Percentiles rank a stretch among this genome's conserved stretches.
Conservation (phyloP, 2,113 vertebrate species). For the Perccottus glenii region DNA sequence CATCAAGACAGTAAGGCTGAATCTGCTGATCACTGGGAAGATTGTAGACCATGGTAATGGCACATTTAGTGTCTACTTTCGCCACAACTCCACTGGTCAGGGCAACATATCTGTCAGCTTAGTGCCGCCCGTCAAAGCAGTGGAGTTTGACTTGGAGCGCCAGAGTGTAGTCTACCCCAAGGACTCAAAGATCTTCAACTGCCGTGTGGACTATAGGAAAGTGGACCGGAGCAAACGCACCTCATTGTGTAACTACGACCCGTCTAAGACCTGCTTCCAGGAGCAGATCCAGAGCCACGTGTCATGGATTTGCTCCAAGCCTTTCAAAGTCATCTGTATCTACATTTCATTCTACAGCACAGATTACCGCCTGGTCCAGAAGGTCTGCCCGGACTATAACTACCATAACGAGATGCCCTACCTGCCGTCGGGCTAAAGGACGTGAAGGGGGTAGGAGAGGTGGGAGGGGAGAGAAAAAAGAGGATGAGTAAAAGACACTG, state of each 20-base stretch:
- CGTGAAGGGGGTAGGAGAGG: constrained; percentile 30
- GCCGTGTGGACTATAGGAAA: constrained; percentile 95
- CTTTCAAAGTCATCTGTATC: constrained; percentile 96
- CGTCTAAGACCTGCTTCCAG: constrained; percentile 93
- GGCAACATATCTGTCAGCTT: constrained; percentile 98
- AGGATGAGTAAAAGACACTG: constrained; percentile 38
- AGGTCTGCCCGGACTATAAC: constrained; percentile 97
- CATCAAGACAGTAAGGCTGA: constrained; percentile 97
- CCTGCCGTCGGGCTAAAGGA: constrained; percentile 89
- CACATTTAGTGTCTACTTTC: constrained; percentile 95
- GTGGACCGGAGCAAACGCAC: constrained; percentile 93
- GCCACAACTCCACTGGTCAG: constrained; percentile 95
- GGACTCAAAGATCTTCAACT: constrained; percentile 99
- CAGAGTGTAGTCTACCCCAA: constrained; percentile 98
- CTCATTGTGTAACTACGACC: constrained; percentile 94
- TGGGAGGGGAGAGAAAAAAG: constrained; percentile 34
- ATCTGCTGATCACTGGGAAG: constrained; percentile 96
- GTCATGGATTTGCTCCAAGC: constrained; percentile 96
- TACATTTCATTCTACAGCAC: constrained; percentile 98
- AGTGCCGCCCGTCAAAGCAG: constrained; percentile 92
- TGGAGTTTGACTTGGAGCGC: constrained; percentile 94
- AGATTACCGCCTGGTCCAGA: constrained; percentile 97
- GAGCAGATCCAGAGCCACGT: constrained; percentile 94
- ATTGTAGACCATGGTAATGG: constrained; percentile 98
- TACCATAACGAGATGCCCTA: constrained; percentile 91